phyloP scores from a whole-genome alignment of 2,888 invertebrate species.

The Acleris holmiana region DNA sequence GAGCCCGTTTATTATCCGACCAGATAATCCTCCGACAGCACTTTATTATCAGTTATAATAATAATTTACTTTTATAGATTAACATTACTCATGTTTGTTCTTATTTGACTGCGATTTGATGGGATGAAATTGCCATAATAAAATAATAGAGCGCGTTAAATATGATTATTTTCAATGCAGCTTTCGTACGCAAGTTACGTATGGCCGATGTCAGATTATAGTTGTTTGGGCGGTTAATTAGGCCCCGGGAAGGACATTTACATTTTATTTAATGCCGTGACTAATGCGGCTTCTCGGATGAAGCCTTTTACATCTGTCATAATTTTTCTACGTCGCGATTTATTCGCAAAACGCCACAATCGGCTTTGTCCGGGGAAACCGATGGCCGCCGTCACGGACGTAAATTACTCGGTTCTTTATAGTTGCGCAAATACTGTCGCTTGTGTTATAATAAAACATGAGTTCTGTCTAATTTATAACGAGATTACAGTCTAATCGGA shows the following conservation, averaged over 20 bases:
- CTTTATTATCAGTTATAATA: slow-evolving; percentile 83
- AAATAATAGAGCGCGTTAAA: slow-evolving; percentile 69
- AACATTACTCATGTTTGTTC: slow-evolving; percentile 81
- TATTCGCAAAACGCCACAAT: slow-evolving; percentile 75
- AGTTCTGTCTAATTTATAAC: slow-evolving; percentile 57
- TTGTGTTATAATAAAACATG: slow-evolving; percentile 51
- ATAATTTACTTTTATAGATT: slow-evolving; percentile 83
- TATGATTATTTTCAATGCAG: slow-evolving; percentile 58
- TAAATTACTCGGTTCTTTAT: slow-evolving; percentile 72
- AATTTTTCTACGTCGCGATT: slow-evolving; percentile 83
- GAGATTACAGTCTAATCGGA: slow-evolving; percentile 53
- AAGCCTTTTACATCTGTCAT: slow-evolving; percentile 76
- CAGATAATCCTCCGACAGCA: slow-evolving; percentile 80
- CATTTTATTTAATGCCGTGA: slow-evolving; percentile 77
- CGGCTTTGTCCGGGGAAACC: slow-evolving; percentile 63
- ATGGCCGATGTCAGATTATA: slow-evolving; percentile 57
- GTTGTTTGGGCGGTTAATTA: slow-evolving; percentile 71
- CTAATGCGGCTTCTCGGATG: slow-evolving; percentile 64
- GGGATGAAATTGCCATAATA: slow-evolving; percentile 72
- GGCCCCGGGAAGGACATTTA: slow-evolving; percentile 61
- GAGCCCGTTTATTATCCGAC: slow-evolving; percentile 76
- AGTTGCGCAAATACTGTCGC: slow-evolving; percentile 56
- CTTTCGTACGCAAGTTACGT: slow-evolving; percentile 56
- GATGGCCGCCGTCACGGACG: slow-evolving; percentile 53
- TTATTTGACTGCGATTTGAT: slow-evolving; percentile 79